Evolutionary conservation across 1,140 invertebrate species (phyloP), one percentile per base, ranked within the genome.

Genomic region (Copidosoma floridanum): DNA sequence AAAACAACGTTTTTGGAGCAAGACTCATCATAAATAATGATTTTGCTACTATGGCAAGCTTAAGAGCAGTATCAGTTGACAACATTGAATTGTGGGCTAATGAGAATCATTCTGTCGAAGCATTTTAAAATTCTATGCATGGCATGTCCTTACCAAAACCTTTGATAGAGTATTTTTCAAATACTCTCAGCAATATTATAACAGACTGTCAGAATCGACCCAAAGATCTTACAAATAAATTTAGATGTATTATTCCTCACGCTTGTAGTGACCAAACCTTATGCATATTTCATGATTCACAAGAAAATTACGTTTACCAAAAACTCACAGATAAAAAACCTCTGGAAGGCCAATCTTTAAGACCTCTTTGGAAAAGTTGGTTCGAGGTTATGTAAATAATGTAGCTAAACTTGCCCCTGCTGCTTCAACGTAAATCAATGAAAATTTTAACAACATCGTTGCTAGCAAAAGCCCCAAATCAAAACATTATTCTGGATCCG

Each of bases 401-500:
- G 58, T 55, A 12, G 43, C 55, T 8, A 53, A 58, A 55, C 32
- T 65, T 12, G 35, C 27, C 3, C 54, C 48, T 16, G 61, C 58
- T 50, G 58, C 14, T 35, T 65, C 64, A 21, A 50, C 29, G 18
- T 59, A 65, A 56, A 44, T 27, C 3, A 63, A 66, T 38, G 57
- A 63, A 20, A 61, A 53, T 2, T 2, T 63, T 3, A 63, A 63
- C 35, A 53, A 18, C 46, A 38, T 38, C 2, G 46, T 64, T 1
- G 23, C 51, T 6, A 57, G 46, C 16, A 61, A 44, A 50, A 27
- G n/a, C 46, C 54, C 53, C 11, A 65, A 67, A 52, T 10, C 24
- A 26, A n/a, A 41, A 5, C 60, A 58, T 40, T 64, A 63, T 44
- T 40, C 57, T 37, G 50, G 40, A 8, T 67, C 65, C 2, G 53